A percentile compares a stretch with the other conserved stretches of the same genome.
phyloP scores from a whole-genome alignment of 53 echinoderm and acorn worm genomes.

The Glandiceps talaboti region DNA sequence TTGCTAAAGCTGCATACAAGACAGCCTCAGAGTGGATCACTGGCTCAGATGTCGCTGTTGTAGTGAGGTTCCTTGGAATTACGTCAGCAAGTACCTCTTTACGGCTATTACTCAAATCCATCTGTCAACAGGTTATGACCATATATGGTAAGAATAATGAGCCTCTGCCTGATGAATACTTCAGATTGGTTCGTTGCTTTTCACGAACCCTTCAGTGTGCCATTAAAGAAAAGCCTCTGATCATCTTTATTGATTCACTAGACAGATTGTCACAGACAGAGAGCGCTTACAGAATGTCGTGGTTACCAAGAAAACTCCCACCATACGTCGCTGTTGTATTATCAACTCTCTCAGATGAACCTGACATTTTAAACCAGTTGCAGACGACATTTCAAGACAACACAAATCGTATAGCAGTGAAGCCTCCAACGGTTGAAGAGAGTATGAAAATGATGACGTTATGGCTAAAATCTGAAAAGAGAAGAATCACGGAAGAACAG shows the following conservation, averaged over 20 bases:
- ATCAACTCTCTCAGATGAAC: slow-evolving; percentile 33
- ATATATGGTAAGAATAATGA: no score
- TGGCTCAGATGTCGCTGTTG: not conserved
- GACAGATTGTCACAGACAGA: slow-evolving; percentile 34
- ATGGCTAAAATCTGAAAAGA: slow-evolving; percentile 12
- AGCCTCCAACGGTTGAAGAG: slow-evolving; percentile 14
- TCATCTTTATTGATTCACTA: slow-evolving; percentile 56
- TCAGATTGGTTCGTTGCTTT: slow-evolving; percentile 17
- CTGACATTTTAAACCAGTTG: no score
- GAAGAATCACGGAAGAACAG: slow-evolving; percentile 12
- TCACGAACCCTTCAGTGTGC: slow-evolving; percentile 17
- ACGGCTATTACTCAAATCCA: no score
- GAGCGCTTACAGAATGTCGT: slow-evolving; percentile 26
- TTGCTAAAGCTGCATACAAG: no score
- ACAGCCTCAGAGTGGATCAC: slow-evolving; percentile 8
- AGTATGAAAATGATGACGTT: slow-evolving; percentile 6
- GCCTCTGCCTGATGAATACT: no score
- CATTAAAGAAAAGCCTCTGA: slow-evolving; percentile 33
- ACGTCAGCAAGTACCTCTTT: no score
- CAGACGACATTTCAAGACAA: slow-evolving; percentile 4
- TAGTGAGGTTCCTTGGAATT: no score
- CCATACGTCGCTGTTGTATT: slow-evolving; percentile 53
- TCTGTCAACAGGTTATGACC: no score
- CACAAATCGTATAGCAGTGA: slow-evolving; percentile 10
- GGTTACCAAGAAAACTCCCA: slow-evolving; percentile 69